Evolutionary conservation across 2,888 invertebrate genomes (phyloP), one percentile per base, ranked within the genome.

Genomic region (Calameuta filiformis): DNA sequence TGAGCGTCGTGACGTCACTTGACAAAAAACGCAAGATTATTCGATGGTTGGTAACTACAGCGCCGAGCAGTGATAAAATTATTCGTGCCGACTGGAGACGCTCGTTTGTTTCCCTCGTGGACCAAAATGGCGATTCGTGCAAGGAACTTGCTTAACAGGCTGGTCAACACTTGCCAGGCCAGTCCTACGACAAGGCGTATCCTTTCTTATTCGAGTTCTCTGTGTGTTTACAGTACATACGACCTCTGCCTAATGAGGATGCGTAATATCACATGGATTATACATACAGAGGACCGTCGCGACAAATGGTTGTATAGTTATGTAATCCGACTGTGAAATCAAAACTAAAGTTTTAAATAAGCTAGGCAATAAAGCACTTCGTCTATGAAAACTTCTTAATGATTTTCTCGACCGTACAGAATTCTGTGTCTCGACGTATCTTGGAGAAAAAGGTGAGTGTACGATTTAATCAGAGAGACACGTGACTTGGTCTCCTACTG

Each of bases 131-230:
- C 88, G 75, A 82, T 82, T 15, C 77, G 81, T 71, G 76, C 84
- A 77, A 82, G 81, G 69, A 84, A 77, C 4, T 77, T 85, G 69
- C 33, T 88, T 30, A 68, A 79, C 12, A 82, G 81, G 79, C 79
- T 83, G 30, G 75, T 76, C 9, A 84, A 81, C 76, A 75, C 78
- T 30, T 79, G 79, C 12, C 80, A 79, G 11, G 71, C 76, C 15
- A 81, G 81, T 76, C 78, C 80, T 4, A 15, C 40, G 40, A 74
- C 79, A 4, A 88, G 86, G 76, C 83, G 90, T 90, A 90, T 90
- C 90, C 90, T 90, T 89, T 85, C 33, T 23, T 15, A 76, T 15
- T 76, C 2, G 37, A 40, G 12, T 40, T 40, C 40, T 40, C 15
- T 40, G 40, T 40, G 40, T 40, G 40, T 40, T 2, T 40, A 6